phyloP scores from a whole-genome alignment of 2,113 vertebrate genomes.

The Leptosomus discolor region DNA sequence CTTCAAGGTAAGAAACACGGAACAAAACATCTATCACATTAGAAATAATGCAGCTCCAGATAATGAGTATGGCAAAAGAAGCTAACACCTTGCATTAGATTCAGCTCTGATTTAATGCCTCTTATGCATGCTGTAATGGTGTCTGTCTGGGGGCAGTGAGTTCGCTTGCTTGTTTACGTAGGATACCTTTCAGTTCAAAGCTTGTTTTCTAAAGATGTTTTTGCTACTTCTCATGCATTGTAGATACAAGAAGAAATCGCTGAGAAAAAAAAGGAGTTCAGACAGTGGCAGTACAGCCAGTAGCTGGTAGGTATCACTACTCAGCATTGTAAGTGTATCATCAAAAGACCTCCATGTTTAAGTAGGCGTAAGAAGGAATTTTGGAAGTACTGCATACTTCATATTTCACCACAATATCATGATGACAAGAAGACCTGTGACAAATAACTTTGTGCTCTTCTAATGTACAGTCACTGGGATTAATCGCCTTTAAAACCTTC shows the following conservation, averaged over 20 bases:
- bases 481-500: constrained; percentile 45
- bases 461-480: neutral
- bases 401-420: neutral
- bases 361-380: neutral
- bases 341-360: neutral
- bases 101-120: neutral
- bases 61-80: neutral
- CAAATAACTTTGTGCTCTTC: constrained; percentile 10
- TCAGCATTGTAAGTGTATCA: neutral
- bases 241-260: neutral
- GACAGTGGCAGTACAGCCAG: neutral
- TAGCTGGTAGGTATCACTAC: neutral
- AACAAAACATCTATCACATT: neutral
- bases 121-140: neutral
- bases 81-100: neutral
- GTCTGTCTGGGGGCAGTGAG: neutral
- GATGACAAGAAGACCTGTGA: neutral
- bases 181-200: neutral
- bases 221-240: neutral
- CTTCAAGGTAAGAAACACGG: neutral
- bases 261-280: neutral
- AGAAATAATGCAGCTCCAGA: neutral
- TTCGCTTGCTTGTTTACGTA: neutral
- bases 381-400: neutral
- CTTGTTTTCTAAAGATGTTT: neutral